phyloP scores from a whole-genome alignment of 2,113 vertebrate genomes.

The Caloenas nicobarica region DNA sequence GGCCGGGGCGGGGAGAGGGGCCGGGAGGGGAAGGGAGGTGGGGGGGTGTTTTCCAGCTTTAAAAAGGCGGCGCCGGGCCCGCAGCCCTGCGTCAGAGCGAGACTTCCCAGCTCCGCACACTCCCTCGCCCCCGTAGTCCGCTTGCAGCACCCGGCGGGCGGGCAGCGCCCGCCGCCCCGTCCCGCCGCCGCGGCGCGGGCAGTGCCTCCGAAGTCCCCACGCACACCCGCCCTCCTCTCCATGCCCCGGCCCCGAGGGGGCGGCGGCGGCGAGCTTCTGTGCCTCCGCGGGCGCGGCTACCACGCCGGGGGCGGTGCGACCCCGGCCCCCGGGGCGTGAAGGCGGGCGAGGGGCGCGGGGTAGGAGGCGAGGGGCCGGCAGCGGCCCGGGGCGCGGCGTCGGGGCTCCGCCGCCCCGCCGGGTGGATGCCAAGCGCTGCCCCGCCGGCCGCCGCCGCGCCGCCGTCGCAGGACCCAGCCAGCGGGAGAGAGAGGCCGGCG shows the following conservation, averaged over 20 bases:
- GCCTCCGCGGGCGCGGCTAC: background rate
- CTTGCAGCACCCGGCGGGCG: background rate
- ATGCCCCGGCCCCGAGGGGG: background rate
- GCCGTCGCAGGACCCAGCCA: no score
- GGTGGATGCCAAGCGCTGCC: no score
- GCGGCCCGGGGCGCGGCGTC: no score
- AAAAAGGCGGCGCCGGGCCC: constrained; percentile 85
- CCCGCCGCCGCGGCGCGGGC: background rate
- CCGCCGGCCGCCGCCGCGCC: no score
- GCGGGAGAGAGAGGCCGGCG: no score
- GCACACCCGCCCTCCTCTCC: background rate
- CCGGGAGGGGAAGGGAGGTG: constrained; percentile 46
- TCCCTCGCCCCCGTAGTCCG: constrained; percentile 29
- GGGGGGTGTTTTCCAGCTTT: constrained; percentile 93
- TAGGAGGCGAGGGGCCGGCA: no score
- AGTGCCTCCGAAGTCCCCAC: background rate
- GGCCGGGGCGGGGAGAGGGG: no score
- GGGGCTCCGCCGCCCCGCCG: no score
- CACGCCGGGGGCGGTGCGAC: background rate
- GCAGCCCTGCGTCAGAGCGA: constrained; percentile 85
- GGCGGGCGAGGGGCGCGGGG: no score
- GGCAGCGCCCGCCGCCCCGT: background rate
- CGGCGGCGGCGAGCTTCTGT: background rate
- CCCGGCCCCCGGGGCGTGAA: background rate
- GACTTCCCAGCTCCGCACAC: constrained; percentile 74